phyloP scores from a whole-genome alignment of 2,113 vertebrate genomes.

The Toxotes chatareus region DNA sequence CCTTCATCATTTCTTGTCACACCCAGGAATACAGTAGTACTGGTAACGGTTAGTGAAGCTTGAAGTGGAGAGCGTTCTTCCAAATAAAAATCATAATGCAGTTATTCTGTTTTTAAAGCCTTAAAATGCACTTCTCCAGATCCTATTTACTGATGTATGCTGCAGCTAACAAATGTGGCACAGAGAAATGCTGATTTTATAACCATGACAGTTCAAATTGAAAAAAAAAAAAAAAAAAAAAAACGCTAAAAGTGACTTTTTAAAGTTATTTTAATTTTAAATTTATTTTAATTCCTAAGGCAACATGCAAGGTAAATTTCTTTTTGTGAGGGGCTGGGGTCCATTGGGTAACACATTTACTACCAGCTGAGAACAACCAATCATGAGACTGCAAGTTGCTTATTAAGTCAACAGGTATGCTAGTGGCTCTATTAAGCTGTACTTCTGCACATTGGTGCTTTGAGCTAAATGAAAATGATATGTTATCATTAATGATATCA shows the following conservation, averaged over 20 bases:
- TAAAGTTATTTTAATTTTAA: too few species aligned
- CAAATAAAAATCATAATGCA: background rate
- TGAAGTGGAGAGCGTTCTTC: conserved; percentile 19
- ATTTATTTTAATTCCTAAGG: background rate
- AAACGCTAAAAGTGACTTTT: background rate
- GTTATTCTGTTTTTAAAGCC: background rate
- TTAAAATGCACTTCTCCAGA: background rate
- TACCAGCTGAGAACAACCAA: background rate
- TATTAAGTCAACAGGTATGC: too few species aligned
- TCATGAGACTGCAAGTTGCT: background rate
- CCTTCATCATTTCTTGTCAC: conserved; percentile 59
- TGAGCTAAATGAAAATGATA: too few species aligned
- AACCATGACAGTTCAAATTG: background rate
- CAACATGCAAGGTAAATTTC: background rate
- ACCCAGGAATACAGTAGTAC: conserved; percentile 20
- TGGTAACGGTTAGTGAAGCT: conserved; percentile 29
- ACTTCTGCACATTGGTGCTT: too few species aligned
- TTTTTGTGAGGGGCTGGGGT: background rate
- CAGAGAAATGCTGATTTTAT: background rate
- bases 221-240: too few species aligned
- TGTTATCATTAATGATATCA: too few species aligned
- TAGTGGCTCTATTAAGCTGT: too few species aligned
- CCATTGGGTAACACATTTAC: background rate
- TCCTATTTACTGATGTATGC: background rate
- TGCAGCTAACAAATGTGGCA: background rate